Conservation (phyloP, 2,797 vertebrate species). For the Pelobates cultripes region DNA sequence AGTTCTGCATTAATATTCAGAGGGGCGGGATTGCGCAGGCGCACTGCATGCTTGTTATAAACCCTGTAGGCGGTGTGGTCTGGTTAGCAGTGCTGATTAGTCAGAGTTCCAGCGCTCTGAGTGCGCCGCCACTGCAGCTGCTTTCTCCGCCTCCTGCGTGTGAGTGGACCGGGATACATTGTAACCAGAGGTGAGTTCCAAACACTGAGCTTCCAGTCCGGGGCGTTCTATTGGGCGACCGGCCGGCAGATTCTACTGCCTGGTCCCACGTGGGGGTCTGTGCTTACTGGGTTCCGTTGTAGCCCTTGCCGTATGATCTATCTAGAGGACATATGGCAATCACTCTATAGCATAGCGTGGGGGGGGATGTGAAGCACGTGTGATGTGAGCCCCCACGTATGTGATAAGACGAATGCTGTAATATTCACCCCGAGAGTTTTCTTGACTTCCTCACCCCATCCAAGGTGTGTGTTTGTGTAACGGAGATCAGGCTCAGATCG, state of each 20-base stretch:
- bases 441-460: too few relatives aligned
- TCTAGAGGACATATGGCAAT: too few relatives aligned
- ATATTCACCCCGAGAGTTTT: too few relatives aligned
- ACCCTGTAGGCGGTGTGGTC: neutral
- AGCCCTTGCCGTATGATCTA: too few relatives aligned
- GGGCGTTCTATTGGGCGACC: neutral
- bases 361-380: too few relatives aligned
- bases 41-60: neutral
- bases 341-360: too few relatives aligned
- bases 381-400: too few relatives aligned
- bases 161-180: neutral
- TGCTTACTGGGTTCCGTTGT: neutral
- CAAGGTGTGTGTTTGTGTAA: too few relatives aligned
- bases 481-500: too few relatives aligned
- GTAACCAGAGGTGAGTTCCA: constrained; percentile 16
- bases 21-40: neutral
- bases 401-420: too few relatives aligned
- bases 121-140: neutral
- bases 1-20: neutral
- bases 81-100: neutral
- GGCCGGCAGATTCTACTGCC: neutral
- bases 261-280: neutral
- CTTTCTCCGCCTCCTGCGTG: constrained; percentile 6
- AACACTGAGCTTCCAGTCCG: neutral
- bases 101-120: neutral